Base-by-base conservation (phyloP, 2,797 vertebrate genomes). In the Numenius phaeopus region DNA sequence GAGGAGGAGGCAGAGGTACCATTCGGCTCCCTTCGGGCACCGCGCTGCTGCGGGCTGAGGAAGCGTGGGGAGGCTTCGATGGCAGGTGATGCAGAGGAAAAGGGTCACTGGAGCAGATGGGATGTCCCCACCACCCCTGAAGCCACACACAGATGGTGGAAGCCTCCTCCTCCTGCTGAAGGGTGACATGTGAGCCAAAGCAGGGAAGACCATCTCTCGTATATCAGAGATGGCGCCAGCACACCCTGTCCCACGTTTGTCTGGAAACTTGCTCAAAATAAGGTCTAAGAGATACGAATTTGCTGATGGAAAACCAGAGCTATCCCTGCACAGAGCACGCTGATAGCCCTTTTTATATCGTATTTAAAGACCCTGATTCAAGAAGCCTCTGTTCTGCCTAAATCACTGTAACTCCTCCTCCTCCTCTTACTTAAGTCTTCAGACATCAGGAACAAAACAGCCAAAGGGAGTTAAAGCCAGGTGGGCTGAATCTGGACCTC, bases 61-160 rank as follows among this genome's bases (percentile, higher is more conserved):
- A 70, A 46, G 15, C 1, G 0, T 12, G 32, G 20, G 40, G 24
- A 69, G 42, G 27, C 13, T 85, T 54, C 1, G 1, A 10, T 0
- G 0, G 37, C 75, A 67, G 37, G 26, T 5, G 1, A 11, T 55
- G 10, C 3, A 5, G 18, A 62, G 22, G 3, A 58, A 49, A 71
- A 44, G 5, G 22, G 6, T 4, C 3, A 1, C 16, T 1, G 2
- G 39, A 39, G 23, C 34, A 62, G 47, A 20, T 0, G 0, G 32
- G 9, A 44, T 75, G 34, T 66, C 17, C 57, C 30, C 42, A 78
- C 11, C 23, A 55, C 2, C 40, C 5, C 42, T 30, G 3, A 86
- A 86, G 47, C 9, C 19, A 59, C 27, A 52, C 0, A 3, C 10
- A 50, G 32, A 3, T n/a, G 29, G 16, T 59, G 34, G 30, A 92